Evolutionary conservation across 1,140 invertebrate genomes (phyloP), one percentile per base, ranked within the genome.

Genomic region (Triops cancriformis): DNA sequence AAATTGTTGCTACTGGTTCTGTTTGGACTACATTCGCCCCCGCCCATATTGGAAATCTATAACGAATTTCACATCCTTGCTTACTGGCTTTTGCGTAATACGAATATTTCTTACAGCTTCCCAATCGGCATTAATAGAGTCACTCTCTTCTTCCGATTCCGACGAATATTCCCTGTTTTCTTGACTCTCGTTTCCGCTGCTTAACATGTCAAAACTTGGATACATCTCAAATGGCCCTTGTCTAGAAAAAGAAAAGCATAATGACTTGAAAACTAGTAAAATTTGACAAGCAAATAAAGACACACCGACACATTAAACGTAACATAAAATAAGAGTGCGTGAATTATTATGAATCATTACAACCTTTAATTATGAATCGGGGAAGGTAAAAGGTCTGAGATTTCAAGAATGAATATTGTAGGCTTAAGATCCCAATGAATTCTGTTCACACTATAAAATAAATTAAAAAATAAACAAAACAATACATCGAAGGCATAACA

Each of bases 201-300:
- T 72, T 18, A 78, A 74, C 26, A 12, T 11, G 26, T 43, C 43
- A 78, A 87, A 81, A 79, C 85, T 83, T 18, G 86, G 81, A 79
- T 89, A 87, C 14, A 88, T 83, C 83, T 89, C 87, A 80, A 90
- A 87, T 18, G 89, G 85, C 26, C 88, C 88, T 79, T 86, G 82
- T 82, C 89, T 90, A 78, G 37, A 76, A 74, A 76, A 80, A 73
- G 73, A 79, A 77, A 31, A 31, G 42, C n/a, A n/a, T n/a, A n/a
- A 41, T 72, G 26, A 42, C 26, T 76, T 73, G 41, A 5, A 77
- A n/a, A 4, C 0, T 18, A 73, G 37, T 76, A 75, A 73, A 73
- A 72, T 75, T 28, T 73, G 76, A 73, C n/a, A n/a, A n/a, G n/a
- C n/a, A n/a, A n/a, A n/a, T n/a, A n/a, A n/a, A n/a, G n/a, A n/a